These are phyloP conservation scores for Rhincodon typus DNA, from an alignment of 2,797 vertebrate species.

Conservation along the genomic window DNA sequence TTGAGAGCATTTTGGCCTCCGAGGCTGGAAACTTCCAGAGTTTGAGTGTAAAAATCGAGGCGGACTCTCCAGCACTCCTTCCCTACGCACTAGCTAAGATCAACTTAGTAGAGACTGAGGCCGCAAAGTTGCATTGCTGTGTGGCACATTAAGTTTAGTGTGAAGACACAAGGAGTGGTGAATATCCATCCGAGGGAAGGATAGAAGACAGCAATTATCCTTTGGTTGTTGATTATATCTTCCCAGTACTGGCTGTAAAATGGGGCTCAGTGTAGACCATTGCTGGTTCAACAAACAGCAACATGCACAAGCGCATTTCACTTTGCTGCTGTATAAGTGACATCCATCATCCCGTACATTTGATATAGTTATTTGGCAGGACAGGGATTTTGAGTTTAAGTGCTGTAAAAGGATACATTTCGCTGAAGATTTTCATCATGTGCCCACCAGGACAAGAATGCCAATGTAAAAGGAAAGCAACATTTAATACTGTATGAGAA, in stretches of 20 bases:
- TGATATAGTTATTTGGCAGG: too few relatives aligned
- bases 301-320: neutral
- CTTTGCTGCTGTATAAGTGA: neutral
- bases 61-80: neutral
- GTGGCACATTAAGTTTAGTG: neutral
- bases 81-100: neutral
- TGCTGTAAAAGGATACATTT: too few relatives aligned
- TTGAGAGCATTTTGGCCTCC: too few relatives aligned
- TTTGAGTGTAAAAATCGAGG: too few relatives aligned
- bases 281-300: too few relatives aligned
- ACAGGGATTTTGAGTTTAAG: too few relatives aligned
- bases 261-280: too few relatives aligned
- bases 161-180: neutral
- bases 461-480: too few relatives aligned
- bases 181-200: neutral
- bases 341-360: neutral
- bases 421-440: too few relatives aligned
- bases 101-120: neutral
- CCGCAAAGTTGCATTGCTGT: neutral
- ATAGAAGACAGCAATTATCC: neutral
- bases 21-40: too few relatives aligned
- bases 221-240: neutral
- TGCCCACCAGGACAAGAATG: too few relatives aligned
- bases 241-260: neutral
- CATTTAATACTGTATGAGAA: too few relatives aligned